Evolutionary conservation across 1,140 invertebrate genomes (phyloP).

Genomic region (Eulimnadia texana): DNA sequence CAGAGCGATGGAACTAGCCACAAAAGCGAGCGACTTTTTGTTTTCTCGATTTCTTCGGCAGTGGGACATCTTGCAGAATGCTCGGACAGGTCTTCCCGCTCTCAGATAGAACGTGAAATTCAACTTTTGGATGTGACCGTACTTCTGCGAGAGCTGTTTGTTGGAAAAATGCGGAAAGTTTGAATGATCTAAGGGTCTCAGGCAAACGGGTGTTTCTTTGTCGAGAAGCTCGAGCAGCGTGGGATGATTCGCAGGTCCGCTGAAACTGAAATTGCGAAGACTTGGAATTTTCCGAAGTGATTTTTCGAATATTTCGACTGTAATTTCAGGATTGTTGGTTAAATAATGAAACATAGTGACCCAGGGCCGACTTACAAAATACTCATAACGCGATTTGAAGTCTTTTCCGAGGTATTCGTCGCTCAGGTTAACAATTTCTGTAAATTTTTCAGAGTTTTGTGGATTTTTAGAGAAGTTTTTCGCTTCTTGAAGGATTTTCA

Average conservation of each 20-base stretch:
- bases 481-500: background rate
- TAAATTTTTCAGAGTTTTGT: background rate
- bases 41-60: background rate
- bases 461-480: background rate
- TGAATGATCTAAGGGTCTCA: background rate
- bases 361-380: background rate
- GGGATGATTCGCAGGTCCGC: background rate
- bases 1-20: background rate
- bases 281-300: background rate
- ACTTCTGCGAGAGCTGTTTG: background rate
- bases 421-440: background rate
- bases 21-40: background rate
- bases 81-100: background rate
- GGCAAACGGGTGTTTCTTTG: background rate
- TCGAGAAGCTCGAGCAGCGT: background rate
- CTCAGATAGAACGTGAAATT: conserved; percentile 7
- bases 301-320: background rate
- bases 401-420: background rate
- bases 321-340: background rate
- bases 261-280: background rate
- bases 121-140: background rate
- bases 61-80: background rate
- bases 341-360: background rate
- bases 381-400: background rate
- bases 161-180: background rate